Evolutionary conservation across 2,888 invertebrate genomes (phyloP), one percentile per base, ranked within the genome.

Genomic region (Patella depressa): DNA sequence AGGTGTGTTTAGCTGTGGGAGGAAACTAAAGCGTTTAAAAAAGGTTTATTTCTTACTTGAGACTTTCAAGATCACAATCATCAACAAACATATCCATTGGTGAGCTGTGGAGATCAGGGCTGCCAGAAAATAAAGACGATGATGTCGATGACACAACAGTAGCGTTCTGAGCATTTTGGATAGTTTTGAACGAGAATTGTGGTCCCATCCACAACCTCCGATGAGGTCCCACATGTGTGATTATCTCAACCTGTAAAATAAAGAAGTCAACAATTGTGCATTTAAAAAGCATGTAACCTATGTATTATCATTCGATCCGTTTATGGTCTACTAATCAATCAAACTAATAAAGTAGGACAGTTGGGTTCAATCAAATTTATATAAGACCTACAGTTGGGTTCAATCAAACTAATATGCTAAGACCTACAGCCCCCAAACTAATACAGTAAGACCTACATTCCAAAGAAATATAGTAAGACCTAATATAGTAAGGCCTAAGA

Each of bases 121-220:
- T 89, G 83, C 91, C 90, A 24, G 92, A 91, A 15, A 92, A 86
- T 9, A 92, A 86, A 24, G 91, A 90, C 1, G 92, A 91, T 11
- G 92, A 91, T 65, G 89, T 86, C n/a, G 91, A 89, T 70, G 91
- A 89, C 45, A 92, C 82, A 14, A 92, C 88, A 2, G 91, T 91
- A 5, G 91, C 91, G 75, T 89, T 89, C 75, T 89, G 88, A n/a
- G 86, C 84, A 75, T 89, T 89, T 82, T 91, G 91, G 90, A 96
- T 97, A 14, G 97, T 97, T 93, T 98, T 98, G 93, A 99, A 99
- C 53, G 96, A 95, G 92, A 99, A 99, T 93, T 99, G 99, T n/a
- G 99, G 99, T 14, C 99, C 99, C 98, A 99, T 98, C 99, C 99
- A 99, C 45, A 99, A 94, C 34, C 93, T 93, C 29, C 94, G 94